Base-by-base conservation (phyloP, 2,888 invertebrate species). In the Amblyjoppa proteus region DNA sequence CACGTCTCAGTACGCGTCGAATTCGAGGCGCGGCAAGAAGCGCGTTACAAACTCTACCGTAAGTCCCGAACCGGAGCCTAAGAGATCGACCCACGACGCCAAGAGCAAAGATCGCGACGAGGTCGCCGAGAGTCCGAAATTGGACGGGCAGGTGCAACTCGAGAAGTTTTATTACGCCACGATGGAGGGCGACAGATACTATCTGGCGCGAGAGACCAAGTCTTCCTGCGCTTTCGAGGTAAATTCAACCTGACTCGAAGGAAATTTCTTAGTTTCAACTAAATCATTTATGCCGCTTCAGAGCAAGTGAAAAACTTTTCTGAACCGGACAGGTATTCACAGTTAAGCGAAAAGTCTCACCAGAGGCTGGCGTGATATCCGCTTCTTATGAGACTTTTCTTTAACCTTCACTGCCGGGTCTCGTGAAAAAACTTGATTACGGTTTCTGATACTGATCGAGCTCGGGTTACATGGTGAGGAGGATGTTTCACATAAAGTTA, bases 21-120 rank as follows among this genome's bases (percentile, higher is more conserved):
- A 94, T 49, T 88, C 92, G 76, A 93, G 90, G 74, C 92, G 91
- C 56, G 89, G 90, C 9, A 90, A 91, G 74, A 93, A 93, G 45
- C 88, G 92, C 89, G 93, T 94, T 9, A 90, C 92, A 0, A 94
- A 94, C 71, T 79, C 94, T 0, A 91, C 90, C 4, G 94, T 94
- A 6, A 95, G 95, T 68, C 95, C 95, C 31, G 95, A 95, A 31
- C 86, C 89, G 0, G 93, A 93, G 13, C 9, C 74, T 0, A 93
- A 93, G 68, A 89, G 90, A 34, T 61, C 64, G 1, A 86, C 45
- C 28, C 56, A 87, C 0, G 93, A 93, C 4, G 7, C 83, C 11
- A 91, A 89, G 71, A 51, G 49, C 25, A 89, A 88, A 38, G 88
- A 89, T 9, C 84, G 85, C 79, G 81, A 87, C 13, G 92, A 93